Evolutionary conservation across 1,140 invertebrate species (phyloP).

Genomic region (Neodiprion virginianus): DNA sequence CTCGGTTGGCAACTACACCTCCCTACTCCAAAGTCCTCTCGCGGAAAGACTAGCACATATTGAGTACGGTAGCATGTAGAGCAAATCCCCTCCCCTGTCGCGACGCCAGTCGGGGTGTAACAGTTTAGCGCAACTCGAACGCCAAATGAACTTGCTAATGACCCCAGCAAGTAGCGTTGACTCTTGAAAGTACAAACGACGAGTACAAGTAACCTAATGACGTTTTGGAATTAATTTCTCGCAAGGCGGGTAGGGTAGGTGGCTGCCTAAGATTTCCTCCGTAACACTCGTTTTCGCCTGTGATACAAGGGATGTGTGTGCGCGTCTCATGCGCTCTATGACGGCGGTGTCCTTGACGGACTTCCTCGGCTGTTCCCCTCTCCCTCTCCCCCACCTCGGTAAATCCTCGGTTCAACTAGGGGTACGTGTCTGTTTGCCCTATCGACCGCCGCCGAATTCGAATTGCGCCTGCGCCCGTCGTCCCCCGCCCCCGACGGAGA

Average conservation of each 20-base stretch:
- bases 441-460: slow-evolving; percentile 3
- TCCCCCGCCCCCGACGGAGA: neutral
- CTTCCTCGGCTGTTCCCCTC: neutral
- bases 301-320: too few species aligned
- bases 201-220: slow-evolving; percentile 3
- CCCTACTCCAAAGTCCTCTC: too few species aligned
- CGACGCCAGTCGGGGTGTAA: too few species aligned
- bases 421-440: slow-evolving; percentile 1
- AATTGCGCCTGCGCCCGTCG: neutral
- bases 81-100: too few species aligned
- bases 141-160: neutral
- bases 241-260: too few species aligned
- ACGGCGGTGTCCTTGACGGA: neutral
- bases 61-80: too few species aligned
- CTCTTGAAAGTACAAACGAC: neutral
- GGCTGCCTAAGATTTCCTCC: too few species aligned
- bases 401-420: slow-evolving; percentile 1
- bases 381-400: neutral
- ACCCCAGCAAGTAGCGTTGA: neutral
- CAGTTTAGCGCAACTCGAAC: neutral
- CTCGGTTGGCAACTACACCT: too few species aligned
- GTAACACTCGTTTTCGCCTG: too few species aligned
- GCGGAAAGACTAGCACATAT: too few species aligned
- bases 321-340: too few species aligned
- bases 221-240: neutral